Evolutionary conservation across 2,888 invertebrate species (phyloP).

Genomic region (Sphaeridia pumilis): DNA sequence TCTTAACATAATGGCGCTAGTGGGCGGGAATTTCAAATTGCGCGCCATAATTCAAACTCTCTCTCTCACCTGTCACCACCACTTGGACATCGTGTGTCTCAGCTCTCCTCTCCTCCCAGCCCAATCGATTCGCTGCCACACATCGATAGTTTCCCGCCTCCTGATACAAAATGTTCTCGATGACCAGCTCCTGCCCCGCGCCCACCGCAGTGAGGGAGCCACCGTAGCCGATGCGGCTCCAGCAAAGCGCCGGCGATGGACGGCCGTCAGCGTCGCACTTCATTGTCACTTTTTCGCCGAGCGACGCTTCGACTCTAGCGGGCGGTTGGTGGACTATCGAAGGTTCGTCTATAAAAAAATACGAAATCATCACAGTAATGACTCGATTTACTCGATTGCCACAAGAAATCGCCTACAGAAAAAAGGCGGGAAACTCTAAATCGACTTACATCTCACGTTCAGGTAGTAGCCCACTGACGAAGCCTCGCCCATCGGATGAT

Average conservation of each 20-base stretch:
- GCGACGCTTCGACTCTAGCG: slow-evolving; percentile 53
- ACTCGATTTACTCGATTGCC: neutral
- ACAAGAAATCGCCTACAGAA: neutral
- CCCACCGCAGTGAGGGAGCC: slow-evolving; percentile 46
- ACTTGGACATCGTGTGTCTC: slow-evolving; percentile 43
- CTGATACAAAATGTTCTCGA: slow-evolving; percentile 61
- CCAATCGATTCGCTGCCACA: slow-evolving; percentile 47
- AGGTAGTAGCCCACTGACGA: slow-evolving; percentile 83
- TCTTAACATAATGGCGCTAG: neutral
- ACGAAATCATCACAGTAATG: neutral
- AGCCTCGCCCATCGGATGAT: slow-evolving; percentile 68
- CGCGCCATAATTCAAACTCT: neutral
- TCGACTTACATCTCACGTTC: slow-evolving; percentile 75
- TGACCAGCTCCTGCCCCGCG: slow-evolving; percentile 49
- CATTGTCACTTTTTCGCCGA: slow-evolving; percentile 74
- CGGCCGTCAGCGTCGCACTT: slow-evolving; percentile 61
- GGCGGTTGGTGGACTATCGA: slow-evolving; percentile 37
- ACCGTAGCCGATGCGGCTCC: slow-evolving; percentile 46
- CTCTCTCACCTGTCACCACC: slow-evolving; percentile 40
- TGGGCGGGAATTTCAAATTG: neutral
- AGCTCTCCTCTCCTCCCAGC: slow-evolving; percentile 39
- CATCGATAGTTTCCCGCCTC: slow-evolving; percentile 66
- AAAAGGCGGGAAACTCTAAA: neutral
- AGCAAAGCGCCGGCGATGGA: slow-evolving; percentile 42
- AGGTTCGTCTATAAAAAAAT: slow-evolving; percentile 35